Conservation (phyloP, 2,888 invertebrate genomes). For the Congeria kusceri region DNA sequence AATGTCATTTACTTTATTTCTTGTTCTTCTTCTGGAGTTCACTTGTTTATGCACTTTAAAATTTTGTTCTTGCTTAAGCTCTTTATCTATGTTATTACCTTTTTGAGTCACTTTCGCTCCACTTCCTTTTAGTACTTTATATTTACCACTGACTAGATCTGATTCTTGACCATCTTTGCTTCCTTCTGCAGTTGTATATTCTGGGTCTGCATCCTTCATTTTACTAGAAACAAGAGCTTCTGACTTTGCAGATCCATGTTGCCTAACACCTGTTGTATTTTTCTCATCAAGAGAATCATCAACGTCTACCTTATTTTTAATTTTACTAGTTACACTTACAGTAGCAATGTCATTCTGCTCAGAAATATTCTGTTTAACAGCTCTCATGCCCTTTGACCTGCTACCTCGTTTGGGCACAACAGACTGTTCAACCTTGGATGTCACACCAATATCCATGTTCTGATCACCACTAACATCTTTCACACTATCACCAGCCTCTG, state of each 20-base stretch:
- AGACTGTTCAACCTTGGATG: constrained; percentile 4
- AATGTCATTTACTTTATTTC: neutral
- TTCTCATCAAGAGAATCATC: neutral
- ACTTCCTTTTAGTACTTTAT: too few species aligned
- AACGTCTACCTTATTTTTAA: neutral
- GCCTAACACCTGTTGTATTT: too few species aligned
- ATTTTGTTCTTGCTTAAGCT: too few species aligned
- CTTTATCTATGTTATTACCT: too few species aligned
- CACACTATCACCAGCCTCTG: neutral
- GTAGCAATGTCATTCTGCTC: neutral
- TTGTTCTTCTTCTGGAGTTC: constrained; percentile 5
- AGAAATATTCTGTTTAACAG: neutral
- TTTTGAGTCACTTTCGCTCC: too few species aligned
- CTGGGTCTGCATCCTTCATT: neutral
- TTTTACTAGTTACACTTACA: neutral
- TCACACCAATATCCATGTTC: neutral
- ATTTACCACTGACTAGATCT: neutral
- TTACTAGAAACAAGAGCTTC: too few species aligned
- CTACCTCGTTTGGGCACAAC: neutral
- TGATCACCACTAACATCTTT: neutral
- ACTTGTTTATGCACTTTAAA: neutral
- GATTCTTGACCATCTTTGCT: constrained; percentile 2
- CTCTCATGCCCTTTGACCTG: neutral
- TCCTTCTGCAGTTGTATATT: neutral
- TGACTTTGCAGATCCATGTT: too few species aligned